Percentiles rank a stretch among this genome's conserved stretches.
Conservation (phyloP, 2,797 vertebrate genomes). For the Diceros bicornis region DNA sequence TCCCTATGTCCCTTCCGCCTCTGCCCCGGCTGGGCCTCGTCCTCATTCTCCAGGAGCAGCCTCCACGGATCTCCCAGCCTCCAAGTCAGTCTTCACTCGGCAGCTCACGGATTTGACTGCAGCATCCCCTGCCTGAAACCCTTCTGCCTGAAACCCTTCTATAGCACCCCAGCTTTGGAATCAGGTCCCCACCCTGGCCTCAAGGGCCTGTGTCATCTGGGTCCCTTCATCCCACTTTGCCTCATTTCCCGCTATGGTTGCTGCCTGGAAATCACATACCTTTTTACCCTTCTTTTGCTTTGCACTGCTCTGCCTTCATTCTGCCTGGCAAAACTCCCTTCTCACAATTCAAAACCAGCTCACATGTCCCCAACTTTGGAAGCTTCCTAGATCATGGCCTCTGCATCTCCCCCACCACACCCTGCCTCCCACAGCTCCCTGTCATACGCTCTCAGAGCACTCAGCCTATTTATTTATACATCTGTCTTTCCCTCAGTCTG, state of each 20-base stretch:
- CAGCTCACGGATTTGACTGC: background rate
- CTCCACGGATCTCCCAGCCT: background rate
- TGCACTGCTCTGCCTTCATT: background rate
- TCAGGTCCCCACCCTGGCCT: background rate
- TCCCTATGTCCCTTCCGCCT: background rate
- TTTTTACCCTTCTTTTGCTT: background rate
- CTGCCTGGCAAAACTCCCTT: background rate
- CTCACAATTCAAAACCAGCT: background rate
- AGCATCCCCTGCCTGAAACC: background rate
- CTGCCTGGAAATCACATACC: background rate
- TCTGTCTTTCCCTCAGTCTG: background rate
- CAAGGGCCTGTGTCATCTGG: background rate
- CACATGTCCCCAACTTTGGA: background rate
- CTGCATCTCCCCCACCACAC: background rate
- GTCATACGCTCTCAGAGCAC: background rate
- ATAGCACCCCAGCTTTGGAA: background rate
- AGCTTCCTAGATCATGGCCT: background rate
- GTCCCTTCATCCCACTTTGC: background rate
- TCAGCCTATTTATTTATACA: background rate
- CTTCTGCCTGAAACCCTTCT: background rate
- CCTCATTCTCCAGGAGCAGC: background rate
- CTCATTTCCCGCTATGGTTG: fast-evolving
- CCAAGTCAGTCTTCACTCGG: background rate
- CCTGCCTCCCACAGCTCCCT: too few species aligned
- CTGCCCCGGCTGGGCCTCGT: background rate